A percentile compares a stretch with the other conserved stretches of the same genome.
These are phyloP conservation scores for Octonoba sinensis DNA, from an alignment of 2,888 invertebrate genomes.

Conservation along the genomic window DNA sequence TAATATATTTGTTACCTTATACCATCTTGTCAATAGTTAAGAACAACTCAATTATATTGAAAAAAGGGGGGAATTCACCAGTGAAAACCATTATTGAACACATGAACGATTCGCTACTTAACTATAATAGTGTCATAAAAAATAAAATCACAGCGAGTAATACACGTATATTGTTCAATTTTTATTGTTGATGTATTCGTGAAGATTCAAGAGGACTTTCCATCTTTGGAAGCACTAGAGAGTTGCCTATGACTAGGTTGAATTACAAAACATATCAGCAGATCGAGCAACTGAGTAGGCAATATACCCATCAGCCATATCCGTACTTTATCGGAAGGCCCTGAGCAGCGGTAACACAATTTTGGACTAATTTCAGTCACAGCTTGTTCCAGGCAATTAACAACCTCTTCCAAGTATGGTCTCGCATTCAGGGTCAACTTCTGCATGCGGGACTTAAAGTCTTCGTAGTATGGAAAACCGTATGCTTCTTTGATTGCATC, in stretches of 20 bases:
- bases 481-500: slow-evolving; percentile 68
- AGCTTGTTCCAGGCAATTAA: slow-evolving; percentile 69
- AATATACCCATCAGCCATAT: slow-evolving; percentile 50
- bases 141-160: too few relatives aligned
- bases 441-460: slow-evolving; percentile 67
- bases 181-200: too few relatives aligned
- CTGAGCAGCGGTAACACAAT: slow-evolving; percentile 47
- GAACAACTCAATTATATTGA: too few relatives aligned
- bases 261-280: slow-evolving; percentile 47
- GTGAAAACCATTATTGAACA: too few relatives aligned
- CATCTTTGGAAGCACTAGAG: slow-evolving; percentile 25
- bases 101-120: too few relatives aligned
- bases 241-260: slow-evolving; percentile 57
- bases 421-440: slow-evolving; percentile 62
- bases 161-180: too few relatives aligned
- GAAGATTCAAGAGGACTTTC: background rate
- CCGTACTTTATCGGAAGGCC: slow-evolving; percentile 47
- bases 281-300: slow-evolving; percentile 42
- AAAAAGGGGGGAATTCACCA: too few relatives aligned
- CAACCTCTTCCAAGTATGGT: slow-evolving; percentile 68
- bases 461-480: slow-evolving; percentile 69
- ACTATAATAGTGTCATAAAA: too few relatives aligned
- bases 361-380: slow-evolving; percentile 64
- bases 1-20: too few relatives aligned
- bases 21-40: too few relatives aligned